A percentile compares a stretch with the other conserved stretches of the same genome.
Evolutionary conservation across 2,797 vertebrate species (phyloP).

Genomic region (Parauchenoglanis ngamensis): DNA sequence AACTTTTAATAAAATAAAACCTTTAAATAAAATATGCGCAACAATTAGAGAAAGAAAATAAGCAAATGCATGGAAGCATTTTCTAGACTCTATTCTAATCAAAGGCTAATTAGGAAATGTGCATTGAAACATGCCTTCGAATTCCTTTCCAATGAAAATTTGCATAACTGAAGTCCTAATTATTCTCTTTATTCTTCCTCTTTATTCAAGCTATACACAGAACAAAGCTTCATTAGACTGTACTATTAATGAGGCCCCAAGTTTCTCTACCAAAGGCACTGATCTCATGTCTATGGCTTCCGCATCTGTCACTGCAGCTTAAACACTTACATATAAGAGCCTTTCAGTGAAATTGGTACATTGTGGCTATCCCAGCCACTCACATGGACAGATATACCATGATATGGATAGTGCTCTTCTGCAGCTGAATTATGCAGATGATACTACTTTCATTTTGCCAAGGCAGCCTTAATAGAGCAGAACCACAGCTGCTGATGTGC

Average conservation of each 20-base stretch:
- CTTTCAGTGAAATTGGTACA: background rate
- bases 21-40: no score
- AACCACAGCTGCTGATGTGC: background rate
- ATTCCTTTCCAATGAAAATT: background rate
- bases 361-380: background rate
- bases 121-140: background rate
- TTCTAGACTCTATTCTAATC: background rate
- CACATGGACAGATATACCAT: background rate
- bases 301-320: background rate
- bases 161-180: background rate
- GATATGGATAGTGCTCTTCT: background rate
- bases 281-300: background rate
- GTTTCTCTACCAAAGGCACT: background rate
- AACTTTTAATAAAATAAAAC: no score
- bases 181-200: background rate
- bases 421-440: background rate
- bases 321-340: background rate
- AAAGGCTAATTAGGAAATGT: background rate
- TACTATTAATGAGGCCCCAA: background rate
- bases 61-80: no score
- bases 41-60: no score
- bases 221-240: background rate
- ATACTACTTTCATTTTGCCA: background rate
- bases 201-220: background rate
- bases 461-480: background rate